Evolutionary conservation across 2,888 invertebrate species (phyloP), one percentile per base, ranked within the genome.

Genomic region (Crepidodera aurea): DNA sequence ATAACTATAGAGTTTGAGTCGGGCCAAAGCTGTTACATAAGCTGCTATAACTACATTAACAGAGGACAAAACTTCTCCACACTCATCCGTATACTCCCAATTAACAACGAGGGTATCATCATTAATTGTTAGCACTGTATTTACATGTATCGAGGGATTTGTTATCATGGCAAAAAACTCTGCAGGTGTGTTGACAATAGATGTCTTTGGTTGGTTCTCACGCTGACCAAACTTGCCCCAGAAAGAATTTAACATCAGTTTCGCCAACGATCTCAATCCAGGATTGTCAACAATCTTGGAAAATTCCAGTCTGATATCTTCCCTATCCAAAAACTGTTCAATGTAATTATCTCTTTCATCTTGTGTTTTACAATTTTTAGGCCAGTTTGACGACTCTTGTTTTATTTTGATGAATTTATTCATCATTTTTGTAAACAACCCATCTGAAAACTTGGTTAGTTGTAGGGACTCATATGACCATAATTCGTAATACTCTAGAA

Each of bases 361-460:
- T 8, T 67, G 64, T 2, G 67, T 69, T 0, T 18, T 29, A 64
- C 70, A 74, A 42, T 66, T 58, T 7, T 5, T 32, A 2, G 74
- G 75, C 70, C 71, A 77, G 0, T 71, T 74, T 15, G 62, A 69
- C 1, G 70, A 55, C 61, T 75, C 69, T 18, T 72, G 70, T 63
- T 77, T 74, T 1, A 73, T 64, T 67, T 76, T 74, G 1, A 76
- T 46, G 60, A 75, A 77, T 4, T 64, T 72, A 54, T 78, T 72
- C 1, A 78, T 71, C 63, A 75, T 78, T 0, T 66, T 68, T 1
- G 71, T 57, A 65, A 79, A 79, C 10, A 79, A 54, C 2, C 77
- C 76, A 0, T 65, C 73, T 1, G 34, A 59, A 4, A 44, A 50
- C 15, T 18, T 62, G 56, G 74, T 61, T 27, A 77, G 79, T 53